phyloP scores from a whole-genome alignment of 2,113 vertebrate species.

The Semicossyphus pulcher region DNA sequence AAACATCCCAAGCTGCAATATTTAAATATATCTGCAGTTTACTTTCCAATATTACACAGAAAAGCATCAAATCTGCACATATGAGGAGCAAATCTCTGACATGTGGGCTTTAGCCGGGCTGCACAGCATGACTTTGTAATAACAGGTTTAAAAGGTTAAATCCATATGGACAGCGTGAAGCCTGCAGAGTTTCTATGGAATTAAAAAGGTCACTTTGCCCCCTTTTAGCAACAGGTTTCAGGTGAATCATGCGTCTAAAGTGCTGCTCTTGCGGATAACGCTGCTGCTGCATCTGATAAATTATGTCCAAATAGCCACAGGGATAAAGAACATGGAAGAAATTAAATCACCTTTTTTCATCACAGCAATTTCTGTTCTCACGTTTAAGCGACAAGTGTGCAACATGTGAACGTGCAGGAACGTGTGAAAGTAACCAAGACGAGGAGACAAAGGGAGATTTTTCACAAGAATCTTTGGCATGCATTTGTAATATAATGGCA shows the following conservation, averaged over 20 bases:
- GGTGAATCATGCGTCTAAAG: neutral
- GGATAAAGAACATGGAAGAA: neutral
- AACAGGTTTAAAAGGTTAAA: constrained; percentile 30
- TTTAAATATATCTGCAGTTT: neutral
- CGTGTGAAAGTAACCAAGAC: too few relatives aligned
- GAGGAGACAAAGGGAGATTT: constrained; percentile 5
- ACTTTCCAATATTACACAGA: neutral
- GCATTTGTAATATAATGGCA: too few relatives aligned
- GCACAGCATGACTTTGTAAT: neutral
- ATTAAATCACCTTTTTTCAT: neutral
- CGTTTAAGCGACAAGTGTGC: neutral
- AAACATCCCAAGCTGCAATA: neutral
- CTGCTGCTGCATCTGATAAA: neutral
- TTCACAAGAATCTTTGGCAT: neutral
- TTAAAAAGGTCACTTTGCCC: constrained; percentile 5
- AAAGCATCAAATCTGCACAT: neutral
- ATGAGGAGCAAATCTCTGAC: neutral
- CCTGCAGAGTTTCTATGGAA: neutral
- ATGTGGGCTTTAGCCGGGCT: neutral
- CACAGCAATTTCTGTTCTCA: neutral
- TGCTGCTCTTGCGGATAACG: too few relatives aligned
- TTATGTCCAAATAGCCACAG: too few relatives aligned
- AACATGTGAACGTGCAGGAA: constrained; percentile 21
- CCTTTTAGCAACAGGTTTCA: neutral
- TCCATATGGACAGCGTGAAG: neutral